Conservation (phyloP, 2,113 vertebrate species). For the Arothron firmamentum region DNA sequence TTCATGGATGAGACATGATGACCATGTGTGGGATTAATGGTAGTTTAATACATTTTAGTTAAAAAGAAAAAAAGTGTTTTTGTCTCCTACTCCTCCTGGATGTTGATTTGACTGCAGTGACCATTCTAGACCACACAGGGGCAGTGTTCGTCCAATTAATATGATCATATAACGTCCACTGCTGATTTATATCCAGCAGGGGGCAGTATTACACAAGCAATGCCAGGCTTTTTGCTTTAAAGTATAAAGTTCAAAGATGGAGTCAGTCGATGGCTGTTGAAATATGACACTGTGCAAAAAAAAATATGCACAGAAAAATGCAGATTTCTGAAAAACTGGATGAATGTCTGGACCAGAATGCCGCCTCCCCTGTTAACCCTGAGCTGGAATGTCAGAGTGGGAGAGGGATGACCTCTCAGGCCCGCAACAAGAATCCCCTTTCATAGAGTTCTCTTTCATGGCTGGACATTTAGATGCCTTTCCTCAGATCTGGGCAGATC, state of each 20-base stretch:
- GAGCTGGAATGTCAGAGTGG: conserved; percentile 32
- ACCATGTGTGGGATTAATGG: conserved; percentile 56
- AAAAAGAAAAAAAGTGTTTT: conserved; percentile 9
- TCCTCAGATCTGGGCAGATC: conserved; percentile 20
- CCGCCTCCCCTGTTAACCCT: conserved; percentile 48
- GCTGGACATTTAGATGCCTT: conserved; percentile 14
- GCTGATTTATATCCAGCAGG: conserved; percentile 18
- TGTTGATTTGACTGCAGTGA: conserved; percentile 11
- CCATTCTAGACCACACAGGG: conserved; percentile 33
- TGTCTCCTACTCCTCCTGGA: not conserved
- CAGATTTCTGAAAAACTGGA: not conserved
- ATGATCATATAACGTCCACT: rapidly evolving
- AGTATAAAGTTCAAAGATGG: not conserved
- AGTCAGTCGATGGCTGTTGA: not conserved
- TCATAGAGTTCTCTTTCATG: conserved; percentile 36
- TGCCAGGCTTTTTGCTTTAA: not conserved
- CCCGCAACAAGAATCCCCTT: conserved; percentile 34
- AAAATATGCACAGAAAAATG: not conserved
- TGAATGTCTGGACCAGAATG: not conserved
- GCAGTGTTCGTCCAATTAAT: conserved; percentile 22
- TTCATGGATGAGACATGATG: conserved; percentile 42
- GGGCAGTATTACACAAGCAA: conserved; percentile 13
- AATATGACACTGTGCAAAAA: not conserved
- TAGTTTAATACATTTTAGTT: conserved; percentile 37
- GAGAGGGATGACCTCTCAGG: conserved; percentile 53